Percentiles rank a stretch among this genome's conserved stretches.
phyloP scores from a whole-genome alignment of 2,888 invertebrate genomes.

The Dasypolia templi region DNA sequence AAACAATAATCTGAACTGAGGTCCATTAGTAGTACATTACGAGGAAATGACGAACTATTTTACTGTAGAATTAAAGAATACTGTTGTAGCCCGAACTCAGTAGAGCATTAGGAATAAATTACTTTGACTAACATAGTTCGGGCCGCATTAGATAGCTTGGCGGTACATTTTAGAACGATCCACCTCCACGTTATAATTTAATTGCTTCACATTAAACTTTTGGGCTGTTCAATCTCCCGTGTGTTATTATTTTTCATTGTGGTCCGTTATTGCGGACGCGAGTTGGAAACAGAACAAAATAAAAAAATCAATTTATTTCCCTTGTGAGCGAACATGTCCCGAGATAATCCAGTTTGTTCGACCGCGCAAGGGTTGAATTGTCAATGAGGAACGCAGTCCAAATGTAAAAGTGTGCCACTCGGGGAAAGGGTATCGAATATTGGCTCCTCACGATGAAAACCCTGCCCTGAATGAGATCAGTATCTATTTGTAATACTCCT shows the following conservation, averaged over 20 bases:
- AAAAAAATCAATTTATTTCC: slow-evolving; percentile 90
- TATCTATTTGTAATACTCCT: slow-evolving; percentile 80
- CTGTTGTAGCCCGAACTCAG: slow-evolving; percentile 12
- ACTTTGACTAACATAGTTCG: slow-evolving; percentile 18
- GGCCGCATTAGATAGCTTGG: slow-evolving; percentile 34
- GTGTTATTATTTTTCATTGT: slow-evolving; percentile 86
- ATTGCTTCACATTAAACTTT: slow-evolving; percentile 71
- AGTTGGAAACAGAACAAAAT: slow-evolving; percentile 82
- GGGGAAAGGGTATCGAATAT: slow-evolving; percentile 85
- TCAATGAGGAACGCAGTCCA: slow-evolving; percentile 87
- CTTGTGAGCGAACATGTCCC: slow-evolving; percentile 88
- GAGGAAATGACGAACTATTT: neutral
- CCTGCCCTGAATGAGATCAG: slow-evolving; percentile 78
- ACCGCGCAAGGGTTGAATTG: slow-evolving; percentile 89
- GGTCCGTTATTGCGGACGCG: slow-evolving; percentile 84
- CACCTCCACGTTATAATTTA: slow-evolving; percentile 58
- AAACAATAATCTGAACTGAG: slow-evolving; percentile 10
- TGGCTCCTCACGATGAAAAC: slow-evolving; percentile 83
- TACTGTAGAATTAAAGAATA: neutral
- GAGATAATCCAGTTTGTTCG: slow-evolving; percentile 89
- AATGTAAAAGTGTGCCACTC: slow-evolving; percentile 86
- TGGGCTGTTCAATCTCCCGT: slow-evolving; percentile 79
- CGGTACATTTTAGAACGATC: slow-evolving; percentile 39
- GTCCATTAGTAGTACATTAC: slow-evolving; percentile 1
- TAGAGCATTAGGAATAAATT: slow-evolving; percentile 43